Evolutionary conservation across 2,113 vertebrate genomes (phyloP).

Genomic region (Formicarius rufipectus): DNA sequence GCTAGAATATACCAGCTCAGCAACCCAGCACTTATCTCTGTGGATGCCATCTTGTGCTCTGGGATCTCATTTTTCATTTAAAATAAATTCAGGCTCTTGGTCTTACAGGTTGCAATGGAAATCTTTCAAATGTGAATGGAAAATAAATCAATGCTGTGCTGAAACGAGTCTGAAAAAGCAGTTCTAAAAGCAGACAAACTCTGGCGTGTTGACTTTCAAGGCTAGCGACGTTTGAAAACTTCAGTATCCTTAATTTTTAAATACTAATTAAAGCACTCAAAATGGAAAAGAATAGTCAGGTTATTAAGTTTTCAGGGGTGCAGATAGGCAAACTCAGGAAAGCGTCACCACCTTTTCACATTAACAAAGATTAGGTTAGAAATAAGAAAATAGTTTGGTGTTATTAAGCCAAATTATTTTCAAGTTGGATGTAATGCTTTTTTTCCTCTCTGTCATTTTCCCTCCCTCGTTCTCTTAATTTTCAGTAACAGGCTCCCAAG

Average conservation of each 20-base stretch:
- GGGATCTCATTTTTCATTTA: conserved; percentile 62
- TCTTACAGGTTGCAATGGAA: conserved; percentile 49
- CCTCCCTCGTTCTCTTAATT: neutral
- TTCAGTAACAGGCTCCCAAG: conserved; percentile 46
- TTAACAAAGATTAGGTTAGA: neutral
- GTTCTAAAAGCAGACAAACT: conserved; percentile 29
- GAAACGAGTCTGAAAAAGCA: conserved; percentile 31
- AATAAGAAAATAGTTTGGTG: neutral
- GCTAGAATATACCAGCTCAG: conserved; percentile 53
- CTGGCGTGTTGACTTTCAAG: neutral
- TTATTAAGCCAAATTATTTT: conserved; percentile 26
- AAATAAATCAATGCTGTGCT: conserved; percentile 42
- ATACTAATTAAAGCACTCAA: neutral
- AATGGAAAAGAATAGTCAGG: neutral
- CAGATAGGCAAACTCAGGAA: neutral
- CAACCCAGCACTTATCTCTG: conserved; percentile 51
- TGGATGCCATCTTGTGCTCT: conserved; percentile 55
- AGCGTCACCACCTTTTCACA: neutral
- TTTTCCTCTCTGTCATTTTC: neutral
- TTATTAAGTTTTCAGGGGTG: neutral
- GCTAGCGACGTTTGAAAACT: neutral
- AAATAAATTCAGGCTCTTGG: conserved; percentile 57
- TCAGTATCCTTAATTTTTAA: conserved; percentile 25
- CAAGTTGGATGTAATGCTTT: neutral
- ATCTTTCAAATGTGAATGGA: conserved; percentile 47